Base-by-base conservation (phyloP, 2,888 invertebrate species). In the Agelastica alni region DNA sequence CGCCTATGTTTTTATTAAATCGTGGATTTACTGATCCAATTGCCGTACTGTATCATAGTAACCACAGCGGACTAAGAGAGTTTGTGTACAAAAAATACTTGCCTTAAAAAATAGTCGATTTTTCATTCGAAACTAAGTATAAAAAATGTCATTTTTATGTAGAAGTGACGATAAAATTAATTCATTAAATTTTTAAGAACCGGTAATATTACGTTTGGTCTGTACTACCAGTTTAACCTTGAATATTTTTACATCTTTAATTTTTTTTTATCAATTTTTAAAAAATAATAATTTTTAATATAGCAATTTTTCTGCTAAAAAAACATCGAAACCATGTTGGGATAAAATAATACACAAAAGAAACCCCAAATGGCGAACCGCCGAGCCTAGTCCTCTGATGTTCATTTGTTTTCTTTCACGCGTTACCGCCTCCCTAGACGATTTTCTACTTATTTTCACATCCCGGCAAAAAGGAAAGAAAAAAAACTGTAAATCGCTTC, bases 381-480 rank as follows among this genome's bases (percentile, higher is more conserved):
- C 10, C 45, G 36, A 44, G 32, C 18, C 7, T 32, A 31, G 18
- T 44, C 32, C 45, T 45, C 34, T 45, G 32, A 37, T 46, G 37
- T 46, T 46, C 45, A 32, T 45, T 48, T 37, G 39, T 47, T 42
- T 48, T 48, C 53, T 42, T 56, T 56, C 51, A 56, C 49, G 56
- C 56, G 31, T 46, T 56, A 20, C 43, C 51, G 51, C 56, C 46
- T 53, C 53, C 22, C 22, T 41, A 30, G 46, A 36, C 51, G 55
- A 60, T 56, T 56, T 56, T 56, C 54, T 52, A 54, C 58, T 56
- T 56, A 56, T 56, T 58, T 60, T 56, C 60, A 60, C 55, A 51
- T 49, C 51, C 18, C 39, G 48, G 43, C 51, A 28, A 43, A 32
- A 34, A 16, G 26, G 36, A 53, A 56, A 58, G 55, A n/a, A n/a